Evolutionary conservation across 2,888 invertebrate species (phyloP).

Genomic region (Dioctria linearis): DNA sequence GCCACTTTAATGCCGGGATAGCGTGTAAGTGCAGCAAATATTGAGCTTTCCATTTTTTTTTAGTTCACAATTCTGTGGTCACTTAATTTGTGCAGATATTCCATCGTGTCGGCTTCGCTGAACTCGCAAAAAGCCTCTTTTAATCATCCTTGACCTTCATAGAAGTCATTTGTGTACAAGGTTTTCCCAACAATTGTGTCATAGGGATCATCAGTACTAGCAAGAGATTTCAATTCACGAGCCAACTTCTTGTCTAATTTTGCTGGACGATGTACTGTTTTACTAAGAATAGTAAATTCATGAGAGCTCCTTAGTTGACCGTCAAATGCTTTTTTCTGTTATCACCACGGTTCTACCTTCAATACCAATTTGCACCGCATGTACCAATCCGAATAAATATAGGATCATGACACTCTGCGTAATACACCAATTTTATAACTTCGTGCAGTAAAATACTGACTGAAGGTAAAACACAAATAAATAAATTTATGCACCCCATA

Average conservation of each 20-base stretch:
- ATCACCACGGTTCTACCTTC: too few relatives aligned
- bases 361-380: too few relatives aligned
- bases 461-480: too few relatives aligned
- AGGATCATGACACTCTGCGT: too few relatives aligned
- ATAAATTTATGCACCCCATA: too few relatives aligned
- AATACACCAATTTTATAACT: too few relatives aligned
- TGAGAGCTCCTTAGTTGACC: too few relatives aligned
- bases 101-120: conserved; percentile 90
- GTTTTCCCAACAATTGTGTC: conserved; percentile 93
- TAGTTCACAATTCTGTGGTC: conserved; percentile 89
- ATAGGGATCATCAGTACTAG: conserved; percentile 84
- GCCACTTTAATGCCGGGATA: conserved; percentile 94
- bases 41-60: conserved; percentile 98
- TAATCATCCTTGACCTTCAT: conserved; percentile 96
- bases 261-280: conserved; percentile 85
- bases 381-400: too few relatives aligned
- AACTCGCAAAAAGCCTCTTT: conserved; percentile 98
- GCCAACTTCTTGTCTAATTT: conserved; percentile 86
- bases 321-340: too few relatives aligned
- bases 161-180: conserved; percentile 97
- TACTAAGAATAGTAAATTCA: conserved; percentile 90
- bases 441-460: too few relatives aligned
- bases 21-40: conserved; percentile 94
- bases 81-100: conserved; percentile 83
- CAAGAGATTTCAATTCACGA: conserved; percentile 83